These are phyloP conservation scores for Kryptolebias ocellatus DNA, from an alignment of 2,797 vertebrate species.

Conservation along the genomic window DNA sequence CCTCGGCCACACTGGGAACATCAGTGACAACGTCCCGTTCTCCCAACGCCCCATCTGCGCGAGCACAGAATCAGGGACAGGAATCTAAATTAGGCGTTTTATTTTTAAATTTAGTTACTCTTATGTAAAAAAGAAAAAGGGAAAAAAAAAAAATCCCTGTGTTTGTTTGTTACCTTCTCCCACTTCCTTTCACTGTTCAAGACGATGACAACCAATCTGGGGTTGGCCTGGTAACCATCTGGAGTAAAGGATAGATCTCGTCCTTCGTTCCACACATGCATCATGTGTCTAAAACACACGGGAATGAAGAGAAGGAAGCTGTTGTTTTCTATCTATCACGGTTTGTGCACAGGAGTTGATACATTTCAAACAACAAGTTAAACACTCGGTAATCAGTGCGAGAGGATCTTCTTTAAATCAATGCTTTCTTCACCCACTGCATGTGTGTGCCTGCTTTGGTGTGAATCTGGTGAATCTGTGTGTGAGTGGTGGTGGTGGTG, in stretches of 20 bases:
- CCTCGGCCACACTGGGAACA: slow-evolving; percentile 95
- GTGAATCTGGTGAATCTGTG: slow-evolving; percentile 41
- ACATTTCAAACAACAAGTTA: slow-evolving; percentile 66
- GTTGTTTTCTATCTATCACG: slow-evolving; percentile 48
- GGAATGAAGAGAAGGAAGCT: slow-evolving; percentile 25
- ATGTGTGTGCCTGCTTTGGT: slow-evolving; percentile 25
- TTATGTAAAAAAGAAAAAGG: background rate
- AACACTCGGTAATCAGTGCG: slow-evolving; percentile 68
- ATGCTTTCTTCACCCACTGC: slow-evolving; percentile 62
- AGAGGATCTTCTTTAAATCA: slow-evolving; percentile 71
- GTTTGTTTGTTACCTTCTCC: slow-evolving; percentile 88
- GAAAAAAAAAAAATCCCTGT: slow-evolving; percentile 7
- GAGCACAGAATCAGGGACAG: slow-evolving; percentile 18
- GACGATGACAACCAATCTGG: slow-evolving; percentile 93
- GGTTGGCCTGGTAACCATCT: slow-evolving; percentile 96
- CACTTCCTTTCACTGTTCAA: slow-evolving; percentile 92
- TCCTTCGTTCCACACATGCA: slow-evolving; percentile 93
- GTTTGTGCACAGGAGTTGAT: slow-evolving; percentile 50
- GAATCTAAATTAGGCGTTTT: slow-evolving; percentile 21
- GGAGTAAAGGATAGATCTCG: slow-evolving; percentile 96
- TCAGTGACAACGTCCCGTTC: slow-evolving; percentile 89
- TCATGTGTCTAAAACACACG: slow-evolving; percentile 90
- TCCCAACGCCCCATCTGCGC: slow-evolving; percentile 96
- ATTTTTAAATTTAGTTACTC: slow-evolving; percentile 37
- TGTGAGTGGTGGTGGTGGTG: slow-evolving; percentile 73